phyloP scores from a whole-genome alignment of 2,113 vertebrate genomes.

The Acinonyx jubatus region DNA sequence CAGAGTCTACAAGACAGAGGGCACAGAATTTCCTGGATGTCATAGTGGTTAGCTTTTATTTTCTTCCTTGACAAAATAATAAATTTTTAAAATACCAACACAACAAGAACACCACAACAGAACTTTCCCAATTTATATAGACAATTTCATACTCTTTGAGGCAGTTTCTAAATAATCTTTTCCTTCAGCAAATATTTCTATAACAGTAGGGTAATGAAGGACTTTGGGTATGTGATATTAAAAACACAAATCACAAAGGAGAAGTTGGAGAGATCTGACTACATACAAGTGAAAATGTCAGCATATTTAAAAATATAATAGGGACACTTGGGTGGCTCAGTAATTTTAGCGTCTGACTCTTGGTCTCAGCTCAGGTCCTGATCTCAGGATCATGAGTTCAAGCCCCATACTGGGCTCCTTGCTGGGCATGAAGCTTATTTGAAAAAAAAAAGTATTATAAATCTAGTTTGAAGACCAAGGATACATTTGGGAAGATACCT shows the following conservation, averaged over 20 bases:
- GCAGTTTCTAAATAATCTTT: not conserved
- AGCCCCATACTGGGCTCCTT: too few relatives aligned
- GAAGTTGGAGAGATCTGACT: not conserved
- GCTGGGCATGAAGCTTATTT: too few relatives aligned
- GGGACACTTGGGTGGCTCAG: too few relatives aligned
- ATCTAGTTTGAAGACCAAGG: not conserved
- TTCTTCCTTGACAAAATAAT: not conserved
- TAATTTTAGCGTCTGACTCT: too few relatives aligned
- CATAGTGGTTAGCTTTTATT: not conserved
- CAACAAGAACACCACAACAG: not conserved
- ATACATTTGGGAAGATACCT: not conserved
- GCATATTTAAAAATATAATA: slow-evolving; percentile 3
- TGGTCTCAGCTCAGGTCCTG: too few relatives aligned
- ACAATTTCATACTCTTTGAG: not conserved
- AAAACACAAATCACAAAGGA: not conserved
- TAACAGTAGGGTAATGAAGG: not conserved
- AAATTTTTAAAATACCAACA: not conserved
- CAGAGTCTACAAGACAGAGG: too few relatives aligned
- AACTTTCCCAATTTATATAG: not conserved
- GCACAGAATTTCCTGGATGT: not conserved
- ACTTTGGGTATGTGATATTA: not conserved
- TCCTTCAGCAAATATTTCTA: not conserved
- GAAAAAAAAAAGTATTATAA: not conserved
- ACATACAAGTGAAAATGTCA: not conserved
- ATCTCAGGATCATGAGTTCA: too few relatives aligned